Conservation (phyloP, 2,888 invertebrate species). For the Leucoma salicis region DNA sequence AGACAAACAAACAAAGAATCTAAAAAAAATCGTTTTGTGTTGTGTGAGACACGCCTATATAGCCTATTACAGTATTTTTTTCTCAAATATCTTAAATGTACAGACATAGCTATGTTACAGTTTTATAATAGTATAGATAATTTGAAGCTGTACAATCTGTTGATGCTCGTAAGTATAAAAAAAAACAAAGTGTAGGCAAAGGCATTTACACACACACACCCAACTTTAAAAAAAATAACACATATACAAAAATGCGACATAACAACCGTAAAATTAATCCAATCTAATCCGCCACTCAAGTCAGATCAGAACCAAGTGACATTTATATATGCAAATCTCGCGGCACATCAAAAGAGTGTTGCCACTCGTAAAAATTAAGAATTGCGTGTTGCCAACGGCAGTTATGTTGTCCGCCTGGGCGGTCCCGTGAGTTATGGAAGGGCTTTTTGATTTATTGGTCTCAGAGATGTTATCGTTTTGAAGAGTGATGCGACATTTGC, state of each 20-base stretch:
- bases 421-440: slow-evolving; percentile 38
- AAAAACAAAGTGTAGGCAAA: too few relatives aligned
- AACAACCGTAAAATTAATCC: slow-evolving; percentile 13
- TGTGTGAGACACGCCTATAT: too few relatives aligned
- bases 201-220: too few relatives aligned
- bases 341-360: slow-evolving; percentile 32
- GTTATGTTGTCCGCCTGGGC: slow-evolving; percentile 31
- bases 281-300: slow-evolving; percentile 9
- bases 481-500: slow-evolving; percentile 30
- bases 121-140: too few relatives aligned
- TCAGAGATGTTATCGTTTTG: slow-evolving; percentile 22
- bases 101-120: too few relatives aligned
- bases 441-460: slow-evolving; percentile 29
- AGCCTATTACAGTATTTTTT: too few relatives aligned
- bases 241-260: background rate
- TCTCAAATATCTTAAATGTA: too few relatives aligned
- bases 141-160: too few relatives aligned
- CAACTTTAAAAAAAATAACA: background rate
- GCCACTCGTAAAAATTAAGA: slow-evolving; percentile 38
- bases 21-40: too few relatives aligned
- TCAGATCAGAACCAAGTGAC: slow-evolving; percentile 21
- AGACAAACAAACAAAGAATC: too few relatives aligned
- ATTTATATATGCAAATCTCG: slow-evolving; percentile 27
- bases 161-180: too few relatives aligned
- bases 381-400: slow-evolving; percentile 28